Evolutionary conservation across 1,140 invertebrate species (phyloP), one percentile per base, ranked within the genome.

Genomic region (Drosophila fuyamai): DNA sequence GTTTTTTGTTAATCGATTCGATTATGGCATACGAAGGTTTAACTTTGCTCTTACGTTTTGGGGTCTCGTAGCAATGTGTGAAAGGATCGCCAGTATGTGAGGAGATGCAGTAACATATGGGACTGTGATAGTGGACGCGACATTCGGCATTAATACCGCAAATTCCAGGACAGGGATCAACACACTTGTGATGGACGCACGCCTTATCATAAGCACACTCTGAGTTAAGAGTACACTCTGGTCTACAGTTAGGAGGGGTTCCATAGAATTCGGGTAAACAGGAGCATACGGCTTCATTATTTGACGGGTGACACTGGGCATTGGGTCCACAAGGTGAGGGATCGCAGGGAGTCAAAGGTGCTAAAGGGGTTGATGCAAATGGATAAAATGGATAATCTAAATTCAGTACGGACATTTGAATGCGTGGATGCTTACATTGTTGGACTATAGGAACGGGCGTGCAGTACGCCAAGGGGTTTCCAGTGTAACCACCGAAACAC

Each of bases 321-420:
- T 96, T 96, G 3, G 95, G 94, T 27, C 96, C 96, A 92, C 96
- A 97, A 13, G 96, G 96, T 5, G 95, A 95, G 57, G 96, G 95
- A 74, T 93, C 79, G 76, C 95, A 95, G 18, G 94, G 94, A 93
- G 80, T 80, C 44, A 81, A 8, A 5, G 83, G 76, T 14, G 70
- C 77, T 79, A 54, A 9, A 36, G 29, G 35, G 40, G 55, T 32
- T 56, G 32, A 35, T 0, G 38, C 1, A 38, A 23, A 23, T 4
- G 23, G 23, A 23, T 14, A 16, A 67, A 94, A 92, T 94, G 5
- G 29, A 32, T 41, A 32, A 54, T n/a, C 13, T 14, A 14, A 95
- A 41, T 23, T 65, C 10, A 7, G 32, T 1, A 12, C n/a, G 12
- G 12, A 7, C 6, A 29, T 14, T 8, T 13, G n/a, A 5, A 10